Evolutionary conservation across 1,140 invertebrate genomes (phyloP), one percentile per base, ranked within the genome.

Genomic region (Colletes gigas): DNA sequence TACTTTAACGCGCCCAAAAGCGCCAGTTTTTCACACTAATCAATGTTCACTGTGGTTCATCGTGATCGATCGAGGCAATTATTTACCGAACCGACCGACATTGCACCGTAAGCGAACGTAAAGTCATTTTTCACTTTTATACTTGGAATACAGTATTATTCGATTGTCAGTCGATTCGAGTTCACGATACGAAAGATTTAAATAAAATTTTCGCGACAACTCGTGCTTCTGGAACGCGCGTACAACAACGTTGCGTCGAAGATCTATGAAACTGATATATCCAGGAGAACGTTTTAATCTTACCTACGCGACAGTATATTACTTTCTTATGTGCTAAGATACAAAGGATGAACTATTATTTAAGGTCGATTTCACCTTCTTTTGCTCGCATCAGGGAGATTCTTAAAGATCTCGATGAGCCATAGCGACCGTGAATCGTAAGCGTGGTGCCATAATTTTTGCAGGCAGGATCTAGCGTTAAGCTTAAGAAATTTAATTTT

Each of bases 391-490:
- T 39, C 41, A 14, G 50, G n/a, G 5, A 6, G 14, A 60, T 54
- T 67, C 41, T 59, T 5, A 44, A 69, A 39, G 65, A 80, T 79
- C 63, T 63, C 72, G 60, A 69, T 52, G 80, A 66, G 44, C 77
- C 71, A 67, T 21, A 30, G 9, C 30, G 72, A 74, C 47, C 17
- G 69, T 50, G 50, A 50, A 50, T 50, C 50, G 50, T n/a, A 52
- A 59, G 7, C 47, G 10, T 17, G 60, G 44, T 62, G 21, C 71
- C 66, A 63, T 83, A 59, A 89, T 70, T 90, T 91, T 84, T 85
- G 85, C 87, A 78, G 86, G 85, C 85, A 91, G 90, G 84, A 90
- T 74, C 54, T 88, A 89, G 75, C 54, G 65, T 87, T 88, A 89
- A 84, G 79, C 74, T 89, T 87, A 82, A 88, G 77, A 83, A 82